phyloP scores from a whole-genome alignment of 2,113 vertebrate species.

The Phalacrocorax aristotelis region DNA sequence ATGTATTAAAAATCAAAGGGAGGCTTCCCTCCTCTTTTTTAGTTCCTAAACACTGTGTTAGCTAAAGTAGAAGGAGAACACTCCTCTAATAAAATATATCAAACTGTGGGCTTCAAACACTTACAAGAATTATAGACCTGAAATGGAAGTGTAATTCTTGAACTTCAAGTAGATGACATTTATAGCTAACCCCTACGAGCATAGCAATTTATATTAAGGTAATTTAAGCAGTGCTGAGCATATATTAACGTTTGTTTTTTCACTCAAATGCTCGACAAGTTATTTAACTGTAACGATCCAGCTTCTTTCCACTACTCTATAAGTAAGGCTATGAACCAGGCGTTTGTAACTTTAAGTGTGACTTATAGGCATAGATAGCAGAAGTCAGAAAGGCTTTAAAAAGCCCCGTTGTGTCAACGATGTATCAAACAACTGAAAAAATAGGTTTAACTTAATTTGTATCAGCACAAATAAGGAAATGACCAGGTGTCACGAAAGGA shows the following conservation, averaged over 20 bases:
- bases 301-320: too few relatives aligned
- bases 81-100: neutral
- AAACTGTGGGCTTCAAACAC: neutral
- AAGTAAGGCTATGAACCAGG: neutral
- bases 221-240: neutral
- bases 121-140: neutral
- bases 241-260: neutral
- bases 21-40: neutral
- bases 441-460: neutral
- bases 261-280: neutral
- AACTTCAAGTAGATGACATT: neutral
- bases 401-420: fast-evolving
- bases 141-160: neutral
- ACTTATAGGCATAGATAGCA: fast-evolving
- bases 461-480: neutral
- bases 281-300: neutral
- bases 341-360: fast-evolving
- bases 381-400: neutral
- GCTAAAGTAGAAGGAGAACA: neutral
- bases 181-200: neutral
- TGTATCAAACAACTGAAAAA: neutral
- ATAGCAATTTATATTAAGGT: neutral
- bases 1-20: neutral
- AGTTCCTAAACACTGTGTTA: neutral
- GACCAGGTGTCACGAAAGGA: fast-evolving